Conservation (phyloP, 1,140 invertebrate species). For the Euschistus heros region DNA sequence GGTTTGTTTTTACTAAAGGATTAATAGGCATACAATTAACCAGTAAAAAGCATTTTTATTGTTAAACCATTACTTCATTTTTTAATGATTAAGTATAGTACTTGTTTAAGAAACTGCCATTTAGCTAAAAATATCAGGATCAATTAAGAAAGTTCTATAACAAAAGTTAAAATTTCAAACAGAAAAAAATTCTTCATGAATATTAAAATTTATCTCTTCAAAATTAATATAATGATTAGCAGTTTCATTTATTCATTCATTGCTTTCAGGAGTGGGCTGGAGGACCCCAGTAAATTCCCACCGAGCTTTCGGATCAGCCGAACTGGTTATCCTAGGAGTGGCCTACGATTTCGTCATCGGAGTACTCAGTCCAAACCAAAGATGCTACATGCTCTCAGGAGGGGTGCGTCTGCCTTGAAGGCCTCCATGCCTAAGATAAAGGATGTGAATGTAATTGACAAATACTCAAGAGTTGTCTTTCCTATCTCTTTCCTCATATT, state of each 20-base stretch:
- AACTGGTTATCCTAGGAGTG: constrained; percentile 36
- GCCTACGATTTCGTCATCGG: constrained; percentile 23
- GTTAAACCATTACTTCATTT: no score
- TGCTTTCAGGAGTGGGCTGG: constrained; percentile 32
- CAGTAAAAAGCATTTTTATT: no score
- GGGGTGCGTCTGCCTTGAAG: constrained; percentile 64
- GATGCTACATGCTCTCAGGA: constrained; percentile 63
- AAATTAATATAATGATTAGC: no score
- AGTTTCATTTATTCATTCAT: background rate
- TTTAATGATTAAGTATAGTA: no score
- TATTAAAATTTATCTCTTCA: background rate
- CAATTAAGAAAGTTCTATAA: no score
- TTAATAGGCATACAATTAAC: no score
- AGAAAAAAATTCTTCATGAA: background rate
- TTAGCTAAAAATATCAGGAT: no score
- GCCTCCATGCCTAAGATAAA: constrained; percentile 85
- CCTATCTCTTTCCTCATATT: constrained; percentile 89
- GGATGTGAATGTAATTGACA: constrained; percentile 95
- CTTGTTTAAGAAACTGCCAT: no score
- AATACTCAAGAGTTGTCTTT: constrained; percentile 88
- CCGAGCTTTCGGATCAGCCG: constrained; percentile 66
- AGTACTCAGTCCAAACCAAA: constrained; percentile 46
- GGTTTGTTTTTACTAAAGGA: no score
- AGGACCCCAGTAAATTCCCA: constrained; percentile 56
- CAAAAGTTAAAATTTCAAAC: background rate